Evolutionary conservation across 1,140 invertebrate genomes (phyloP).

Genomic region (Brachionus paranguensis): DNA sequence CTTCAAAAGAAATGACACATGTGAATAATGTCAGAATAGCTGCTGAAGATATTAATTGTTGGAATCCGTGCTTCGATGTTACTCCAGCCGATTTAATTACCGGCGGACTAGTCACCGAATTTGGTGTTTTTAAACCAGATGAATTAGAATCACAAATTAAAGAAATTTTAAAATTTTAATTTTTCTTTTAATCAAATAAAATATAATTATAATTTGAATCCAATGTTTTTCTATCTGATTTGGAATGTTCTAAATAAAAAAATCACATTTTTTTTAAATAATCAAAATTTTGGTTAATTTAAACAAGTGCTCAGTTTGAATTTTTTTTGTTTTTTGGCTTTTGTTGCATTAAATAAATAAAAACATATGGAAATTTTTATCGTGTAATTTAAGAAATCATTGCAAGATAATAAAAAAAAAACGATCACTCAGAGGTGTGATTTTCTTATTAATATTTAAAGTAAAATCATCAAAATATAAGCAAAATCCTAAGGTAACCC

Average conservation of each 20-base stretch:
- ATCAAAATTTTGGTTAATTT: neutral
- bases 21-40: constrained; percentile 75
- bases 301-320: neutral
- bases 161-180: neutral
- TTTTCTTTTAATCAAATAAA: neutral
- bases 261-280: neutral
- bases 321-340: neutral
- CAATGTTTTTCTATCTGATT: too few relatives aligned
- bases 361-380: neutral
- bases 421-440: neutral
- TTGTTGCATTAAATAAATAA: neutral
- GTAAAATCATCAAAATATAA: neutral
- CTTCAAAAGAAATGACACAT: constrained; percentile 79
- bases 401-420: neutral
- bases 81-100: constrained; percentile 89
- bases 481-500: neutral
- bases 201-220: neutral
- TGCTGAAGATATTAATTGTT: constrained; percentile 78
- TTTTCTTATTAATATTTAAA: neutral
- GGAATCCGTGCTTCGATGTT: constrained; percentile 98
- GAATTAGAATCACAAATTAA: constrained; percentile 43
- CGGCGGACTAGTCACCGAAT: constrained; percentile 88
- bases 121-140: constrained; percentile 71
- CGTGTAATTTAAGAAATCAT: neutral
- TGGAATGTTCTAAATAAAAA: too few relatives aligned